These are phyloP conservation scores for Drosophila paracracens DNA, from an alignment of 2,888 invertebrate genomes.

Conservation along the genomic window DNA sequence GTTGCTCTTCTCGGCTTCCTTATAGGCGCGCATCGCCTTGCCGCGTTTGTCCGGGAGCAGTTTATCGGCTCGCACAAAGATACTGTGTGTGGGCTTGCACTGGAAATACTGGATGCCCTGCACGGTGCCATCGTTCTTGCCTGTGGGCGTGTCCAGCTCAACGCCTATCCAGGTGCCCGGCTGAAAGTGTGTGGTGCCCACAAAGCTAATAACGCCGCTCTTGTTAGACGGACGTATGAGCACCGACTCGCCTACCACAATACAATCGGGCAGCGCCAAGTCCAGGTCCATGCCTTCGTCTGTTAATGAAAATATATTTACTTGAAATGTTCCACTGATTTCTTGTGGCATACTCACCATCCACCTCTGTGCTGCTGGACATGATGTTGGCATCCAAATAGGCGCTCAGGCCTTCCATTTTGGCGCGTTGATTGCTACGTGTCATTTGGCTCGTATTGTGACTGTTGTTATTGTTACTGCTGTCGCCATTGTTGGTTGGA, in stretches of 20 bases:
- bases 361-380: conserved; percentile 86
- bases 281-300: conserved; percentile 85
- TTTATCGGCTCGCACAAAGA: conserved; percentile 97
- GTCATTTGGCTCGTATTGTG: conserved; percentile 51
- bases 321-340: neutral
- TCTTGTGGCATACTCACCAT: conserved; percentile 74
- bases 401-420: conserved; percentile 81
- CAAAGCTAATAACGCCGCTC: conserved; percentile 93
- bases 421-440: conserved; percentile 86
- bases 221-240: conserved; percentile 93
- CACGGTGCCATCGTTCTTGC: conserved; percentile 97
- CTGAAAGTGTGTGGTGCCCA: conserved; percentile 92
- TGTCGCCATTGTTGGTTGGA: conserved; percentile 42
- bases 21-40: conserved; percentile 90
- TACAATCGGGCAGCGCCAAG: conserved; percentile 92
- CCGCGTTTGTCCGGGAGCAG: conserved; percentile 93
- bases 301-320: conserved; percentile 29
- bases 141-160: conserved; percentile 95
- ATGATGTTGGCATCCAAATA: conserved; percentile 84
- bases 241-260: conserved; percentile 94
- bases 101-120: conserved; percentile 95
- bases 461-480: conserved; percentile 42
- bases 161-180: conserved; percentile 96
- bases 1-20: conserved; percentile 86
- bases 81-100: conserved; percentile 94